These are phyloP conservation scores for Trachurus trachurus DNA, from an alignment of 2,797 vertebrate species.

Conservation along the genomic window DNA sequence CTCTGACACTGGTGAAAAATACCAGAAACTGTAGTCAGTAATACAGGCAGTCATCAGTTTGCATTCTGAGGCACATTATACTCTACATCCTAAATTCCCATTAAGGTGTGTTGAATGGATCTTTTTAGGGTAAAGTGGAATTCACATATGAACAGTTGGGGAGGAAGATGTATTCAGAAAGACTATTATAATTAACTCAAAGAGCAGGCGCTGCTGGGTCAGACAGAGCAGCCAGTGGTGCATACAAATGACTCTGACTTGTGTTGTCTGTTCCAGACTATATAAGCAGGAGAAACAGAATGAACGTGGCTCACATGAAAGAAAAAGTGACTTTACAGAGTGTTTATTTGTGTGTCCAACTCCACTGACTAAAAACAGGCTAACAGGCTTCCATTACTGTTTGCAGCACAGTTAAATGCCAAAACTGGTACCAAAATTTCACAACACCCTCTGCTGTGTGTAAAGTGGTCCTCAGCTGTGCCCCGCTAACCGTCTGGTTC, in stretches of 20 bases:
- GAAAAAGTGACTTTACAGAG: not conserved
- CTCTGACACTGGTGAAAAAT: not conserved
- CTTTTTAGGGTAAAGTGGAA: not conserved
- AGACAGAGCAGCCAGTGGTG: not conserved
- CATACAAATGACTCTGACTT: constrained; percentile 12
- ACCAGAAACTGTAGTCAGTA: not conserved
- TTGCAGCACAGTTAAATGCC: constrained; percentile 26
- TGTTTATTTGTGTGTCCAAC: constrained; percentile 2
- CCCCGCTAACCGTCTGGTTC: constrained; percentile 17
- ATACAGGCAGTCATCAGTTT: not conserved
- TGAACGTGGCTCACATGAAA: not conserved
- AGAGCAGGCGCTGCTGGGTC: not conserved
- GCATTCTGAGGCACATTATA: not conserved
- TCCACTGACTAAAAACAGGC: constrained; percentile 16
- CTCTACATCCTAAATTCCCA: constrained; percentile 1
- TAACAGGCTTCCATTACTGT: constrained; percentile 29
- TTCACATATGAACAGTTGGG: not conserved
- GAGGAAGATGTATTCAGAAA: constrained; percentile 19
- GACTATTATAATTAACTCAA: constrained; percentile 4
- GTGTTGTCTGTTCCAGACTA: too few relatives aligned
- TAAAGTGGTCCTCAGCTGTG: constrained; percentile 38
- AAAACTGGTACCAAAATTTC: constrained; percentile 29
- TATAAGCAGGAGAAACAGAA: not conserved
- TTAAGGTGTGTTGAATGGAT: constrained; percentile 18
- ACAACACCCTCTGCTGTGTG: constrained; percentile 31